Conservation (phyloP, 1,140 invertebrate species). For the Drosophila mayri region DNA sequence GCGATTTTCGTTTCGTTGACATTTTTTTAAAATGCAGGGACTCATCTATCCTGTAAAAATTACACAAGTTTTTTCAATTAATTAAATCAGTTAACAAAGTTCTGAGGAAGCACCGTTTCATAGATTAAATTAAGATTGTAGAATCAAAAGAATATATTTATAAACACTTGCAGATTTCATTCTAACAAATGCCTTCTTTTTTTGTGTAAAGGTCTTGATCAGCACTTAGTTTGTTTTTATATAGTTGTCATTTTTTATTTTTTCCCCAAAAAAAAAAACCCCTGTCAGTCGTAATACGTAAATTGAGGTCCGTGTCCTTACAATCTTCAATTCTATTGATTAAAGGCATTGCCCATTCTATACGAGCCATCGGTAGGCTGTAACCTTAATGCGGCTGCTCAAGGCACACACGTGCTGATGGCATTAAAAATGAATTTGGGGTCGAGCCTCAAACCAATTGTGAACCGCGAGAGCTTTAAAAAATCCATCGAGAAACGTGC, state of each 20-base stretch:
- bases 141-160: background rate
- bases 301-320: background rate
- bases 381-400: slow-evolving; percentile 2
- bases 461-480: slow-evolving; percentile 1
- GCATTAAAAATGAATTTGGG: slow-evolving; percentile 18
- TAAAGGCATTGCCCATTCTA: background rate
- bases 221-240: background rate
- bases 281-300: background rate
- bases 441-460: slow-evolving; percentile 6
- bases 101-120: too few relatives aligned
- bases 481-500: background rate
- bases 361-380: slow-evolving; percentile 1
- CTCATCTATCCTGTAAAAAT: slow-evolving; percentile 1
- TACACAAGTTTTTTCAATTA: background rate
- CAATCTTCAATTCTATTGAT: slow-evolving; percentile 3
- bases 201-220: background rate
- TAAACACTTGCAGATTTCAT: too few relatives aligned
- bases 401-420: slow-evolving; percentile 9
- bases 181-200: background rate
- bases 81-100: background rate
- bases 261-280: background rate
- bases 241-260: too few relatives aligned
- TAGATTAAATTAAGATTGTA: too few relatives aligned
- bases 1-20: slow-evolving; percentile 16
- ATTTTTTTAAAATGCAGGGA: background rate